A percentile compares a stretch with the other conserved stretches of the same genome.
Evolutionary conservation across 2,888 invertebrate genomes (phyloP).

Genomic region (Drosophila diplacantha): DNA sequence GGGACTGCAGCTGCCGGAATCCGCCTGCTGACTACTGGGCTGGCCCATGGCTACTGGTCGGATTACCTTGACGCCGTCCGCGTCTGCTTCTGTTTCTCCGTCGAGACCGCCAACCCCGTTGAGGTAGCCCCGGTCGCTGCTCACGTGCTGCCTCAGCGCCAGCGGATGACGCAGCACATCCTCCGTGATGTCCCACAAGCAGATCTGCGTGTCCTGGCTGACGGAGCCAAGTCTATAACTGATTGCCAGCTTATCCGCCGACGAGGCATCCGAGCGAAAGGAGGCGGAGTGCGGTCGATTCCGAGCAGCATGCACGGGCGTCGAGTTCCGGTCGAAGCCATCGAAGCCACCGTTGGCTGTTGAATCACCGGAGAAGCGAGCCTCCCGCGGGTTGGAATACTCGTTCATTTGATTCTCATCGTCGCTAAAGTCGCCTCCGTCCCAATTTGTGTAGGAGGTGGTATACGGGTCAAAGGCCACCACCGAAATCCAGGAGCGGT

Average conservation of each 20-base stretch:
- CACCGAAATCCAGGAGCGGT: constrained; percentile 98
- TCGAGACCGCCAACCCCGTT: constrained; percentile 76
- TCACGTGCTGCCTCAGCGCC: constrained; percentile 76
- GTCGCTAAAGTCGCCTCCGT: constrained; percentile 80
- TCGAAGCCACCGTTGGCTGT: constrained; percentile 74
- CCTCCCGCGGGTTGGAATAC: constrained; percentile 64
- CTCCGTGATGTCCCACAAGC: constrained; percentile 98
- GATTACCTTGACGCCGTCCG: constrained; percentile 76
- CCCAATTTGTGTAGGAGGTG: constrained; percentile 84
- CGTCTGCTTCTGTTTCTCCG: constrained; percentile 26
- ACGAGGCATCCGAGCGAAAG: constrained; percentile 76
- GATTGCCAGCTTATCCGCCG: constrained; percentile 79
- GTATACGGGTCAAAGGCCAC: constrained; percentile 96
- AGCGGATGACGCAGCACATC: constrained; percentile 90
- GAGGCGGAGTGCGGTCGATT: constrained; percentile 76
- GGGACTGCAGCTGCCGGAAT: constrained; percentile 66
- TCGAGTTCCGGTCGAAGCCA: constrained; percentile 71
- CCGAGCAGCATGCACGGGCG: constrained; percentile 69
- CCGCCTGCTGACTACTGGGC: constrained; percentile 42
- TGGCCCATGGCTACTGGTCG: constrained; percentile 75
- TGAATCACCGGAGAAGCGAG: constrained; percentile 68
- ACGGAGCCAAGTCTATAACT: constrained; percentile 95
- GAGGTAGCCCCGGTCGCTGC: constrained; percentile 70
- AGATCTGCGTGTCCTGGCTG: constrained; percentile 98
- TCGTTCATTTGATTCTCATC: constrained; percentile 79